Base-by-base conservation (phyloP, 2,113 vertebrate species). In the Atlantisia rogersi region DNA sequence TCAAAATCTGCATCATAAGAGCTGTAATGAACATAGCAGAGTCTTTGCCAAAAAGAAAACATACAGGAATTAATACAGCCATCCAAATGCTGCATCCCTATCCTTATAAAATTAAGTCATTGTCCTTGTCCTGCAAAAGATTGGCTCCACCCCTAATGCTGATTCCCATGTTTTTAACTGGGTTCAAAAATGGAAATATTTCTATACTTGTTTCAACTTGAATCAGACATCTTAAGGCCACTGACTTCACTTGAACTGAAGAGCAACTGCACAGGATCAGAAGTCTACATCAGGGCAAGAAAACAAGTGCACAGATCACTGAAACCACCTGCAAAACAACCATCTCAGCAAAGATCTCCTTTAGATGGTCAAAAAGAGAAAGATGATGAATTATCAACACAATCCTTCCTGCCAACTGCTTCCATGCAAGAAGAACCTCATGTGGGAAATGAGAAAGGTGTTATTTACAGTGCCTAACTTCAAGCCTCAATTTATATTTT, bases 1-100 rank as follows among this genome's bases (percentile, higher is more conserved):
- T 55, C 70, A 93, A 55, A 92, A 91, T 42, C 25, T 32, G 19
- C n/a, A n/a, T 90, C 82, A 92, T 11, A 88, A 90, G 92, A 92
- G 31, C 68, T 59, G 28, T 29, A 88, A 68, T 15, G n/a, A 91
- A 86, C 0, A 0, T 26, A 52, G 52, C 19, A 81, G 65, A 78
- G 55, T 26, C 44, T 82, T 77, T 52, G 37, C 85, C 40, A 76
- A 63, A 90, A 82, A 65, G 9, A 67, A 69, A 68, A 50, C n/a
- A 79, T 35, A 46, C 3, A 24, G 32, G 56, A 88, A 78, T 71
- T 74, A 75, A 84, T 74, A 67, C n/a, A 68, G 29, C 31, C 32
- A 25, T 11, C 2, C 0, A 0, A 56, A 32, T 35, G 39, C 53
- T 58, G 15, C 60, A 73, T 50, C n/a, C 37, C 11, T 81, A 46